Conservation (phyloP, 2,888 invertebrate species). For the Epistrophe eligans region DNA sequence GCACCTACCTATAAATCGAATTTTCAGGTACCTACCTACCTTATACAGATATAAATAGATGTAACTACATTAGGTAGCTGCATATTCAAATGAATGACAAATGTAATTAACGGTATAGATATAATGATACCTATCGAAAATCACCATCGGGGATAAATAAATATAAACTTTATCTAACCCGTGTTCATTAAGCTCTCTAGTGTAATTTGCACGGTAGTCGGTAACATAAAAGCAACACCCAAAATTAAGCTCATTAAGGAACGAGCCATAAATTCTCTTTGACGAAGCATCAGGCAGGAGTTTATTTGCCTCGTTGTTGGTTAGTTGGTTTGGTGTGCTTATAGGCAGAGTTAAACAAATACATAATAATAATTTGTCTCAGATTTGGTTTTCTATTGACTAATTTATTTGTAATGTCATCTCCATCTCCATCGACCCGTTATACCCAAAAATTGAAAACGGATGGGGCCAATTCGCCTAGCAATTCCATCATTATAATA, state of each 20-base stretch:
- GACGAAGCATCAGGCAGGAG: conserved; percentile 15
- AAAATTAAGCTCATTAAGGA: conserved; percentile 45
- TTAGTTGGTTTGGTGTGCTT: background rate
- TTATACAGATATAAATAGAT: too few relatives aligned
- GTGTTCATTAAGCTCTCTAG: conserved; percentile 45
- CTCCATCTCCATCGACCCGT: background rate
- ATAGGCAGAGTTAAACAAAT: conserved; percentile 11
- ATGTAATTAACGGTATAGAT: conserved; percentile 56
- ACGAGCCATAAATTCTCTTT: conserved; percentile 62
- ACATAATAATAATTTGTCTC: conserved; percentile 1
- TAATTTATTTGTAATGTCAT: conserved; percentile 23
- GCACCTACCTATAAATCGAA: too few relatives aligned
- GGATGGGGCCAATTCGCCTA: background rate
- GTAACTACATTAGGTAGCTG: background rate
- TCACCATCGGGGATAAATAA: conserved; percentile 50
- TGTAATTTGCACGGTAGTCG: conserved; percentile 34
- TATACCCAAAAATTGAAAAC: conserved; percentile 25
- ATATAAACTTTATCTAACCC: conserved; percentile 64
- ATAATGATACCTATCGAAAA: conserved; percentile 32
- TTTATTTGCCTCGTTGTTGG: background rate
- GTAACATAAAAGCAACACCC: background rate
- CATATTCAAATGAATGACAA: conserved; percentile 52
- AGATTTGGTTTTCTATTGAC: conserved; percentile 8
- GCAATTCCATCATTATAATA: conserved; percentile 20
- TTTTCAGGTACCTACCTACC: too few relatives aligned